Evolutionary conservation across 2,888 invertebrate species (phyloP).

Genomic region (Eudasyphora cyanicolor): DNA sequence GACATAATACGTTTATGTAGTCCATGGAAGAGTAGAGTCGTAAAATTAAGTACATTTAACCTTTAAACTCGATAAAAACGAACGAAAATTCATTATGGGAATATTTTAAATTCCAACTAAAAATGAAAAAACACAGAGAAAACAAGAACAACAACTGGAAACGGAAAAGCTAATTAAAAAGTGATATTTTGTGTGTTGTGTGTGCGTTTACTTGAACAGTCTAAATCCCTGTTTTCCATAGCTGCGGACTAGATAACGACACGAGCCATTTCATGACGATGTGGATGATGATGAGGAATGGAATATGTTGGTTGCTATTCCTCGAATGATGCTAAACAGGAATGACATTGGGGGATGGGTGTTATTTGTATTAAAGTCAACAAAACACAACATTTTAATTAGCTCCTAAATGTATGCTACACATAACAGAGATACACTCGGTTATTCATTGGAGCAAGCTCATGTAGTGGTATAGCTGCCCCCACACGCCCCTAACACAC

Average conservation of each 20-base stretch:
- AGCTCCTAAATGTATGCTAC: slow-evolving; percentile 56
- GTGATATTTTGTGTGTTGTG: neutral
- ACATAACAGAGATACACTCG: neutral
- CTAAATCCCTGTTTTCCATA: neutral
- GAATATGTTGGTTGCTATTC: neutral
- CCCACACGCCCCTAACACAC: too few relatives aligned
- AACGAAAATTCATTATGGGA: neutral
- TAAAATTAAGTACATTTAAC: neutral
- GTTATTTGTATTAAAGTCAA: slow-evolving; percentile 27
- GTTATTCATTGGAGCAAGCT: too few relatives aligned
- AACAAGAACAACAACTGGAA: neutral
- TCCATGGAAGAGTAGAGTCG: too few relatives aligned
- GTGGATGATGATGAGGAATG: neutral
- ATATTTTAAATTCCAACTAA: neutral
- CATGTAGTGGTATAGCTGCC: too few relatives aligned
- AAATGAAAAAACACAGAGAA: neutral
- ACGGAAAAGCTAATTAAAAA: neutral
- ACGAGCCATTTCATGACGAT: neutral
- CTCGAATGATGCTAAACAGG: neutral
- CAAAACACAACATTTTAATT: slow-evolving; percentile 58
- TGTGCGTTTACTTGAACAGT: neutral
- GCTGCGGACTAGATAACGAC: neutral
- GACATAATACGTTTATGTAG: too few relatives aligned
- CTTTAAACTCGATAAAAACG: neutral
- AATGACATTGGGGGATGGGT: neutral